phyloP scores from a whole-genome alignment of 2,888 invertebrate genomes.

The Seira musarum region DNA sequence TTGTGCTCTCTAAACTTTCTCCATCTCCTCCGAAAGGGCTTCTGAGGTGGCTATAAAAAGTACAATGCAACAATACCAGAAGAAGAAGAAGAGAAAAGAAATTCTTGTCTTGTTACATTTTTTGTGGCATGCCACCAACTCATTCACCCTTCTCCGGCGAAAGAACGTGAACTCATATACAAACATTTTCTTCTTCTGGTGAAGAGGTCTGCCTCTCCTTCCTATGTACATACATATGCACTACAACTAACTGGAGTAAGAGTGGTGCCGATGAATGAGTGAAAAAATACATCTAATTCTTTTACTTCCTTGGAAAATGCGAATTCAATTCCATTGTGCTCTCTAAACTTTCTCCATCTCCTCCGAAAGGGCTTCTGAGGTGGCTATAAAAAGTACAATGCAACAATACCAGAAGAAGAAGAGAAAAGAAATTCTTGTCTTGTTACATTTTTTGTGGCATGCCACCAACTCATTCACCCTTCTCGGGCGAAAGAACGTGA shows the following conservation, averaged over 20 bases:
- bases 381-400: conserved; percentile 9
- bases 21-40: background rate
- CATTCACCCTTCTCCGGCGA: conserved; percentile 18
- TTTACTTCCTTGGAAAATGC: background rate
- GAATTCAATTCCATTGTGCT: conserved; percentile 11
- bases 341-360: background rate
- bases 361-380: background rate
- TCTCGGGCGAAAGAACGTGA: background rate
- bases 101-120: conserved; percentile 30
- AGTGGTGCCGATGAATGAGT: conserved; percentile 8
- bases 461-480: conserved; percentile 24
- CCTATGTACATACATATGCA: no score
- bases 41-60: background rate
- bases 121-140: conserved; percentile 44
- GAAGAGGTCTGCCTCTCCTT: no score
- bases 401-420: background rate
- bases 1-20: conserved; percentile 6
- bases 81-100: background rate
- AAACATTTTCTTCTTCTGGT: background rate
- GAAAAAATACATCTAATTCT: conserved; percentile 10
- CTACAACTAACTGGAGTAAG: no score
- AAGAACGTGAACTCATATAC: no score
- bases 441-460: conserved; percentile 40
- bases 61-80: conserved; percentile 19
- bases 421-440: conserved; percentile 18